Evolutionary conservation across 2,113 vertebrate species (phyloP).

Genomic region (Notarius quadriscutis): DNA sequence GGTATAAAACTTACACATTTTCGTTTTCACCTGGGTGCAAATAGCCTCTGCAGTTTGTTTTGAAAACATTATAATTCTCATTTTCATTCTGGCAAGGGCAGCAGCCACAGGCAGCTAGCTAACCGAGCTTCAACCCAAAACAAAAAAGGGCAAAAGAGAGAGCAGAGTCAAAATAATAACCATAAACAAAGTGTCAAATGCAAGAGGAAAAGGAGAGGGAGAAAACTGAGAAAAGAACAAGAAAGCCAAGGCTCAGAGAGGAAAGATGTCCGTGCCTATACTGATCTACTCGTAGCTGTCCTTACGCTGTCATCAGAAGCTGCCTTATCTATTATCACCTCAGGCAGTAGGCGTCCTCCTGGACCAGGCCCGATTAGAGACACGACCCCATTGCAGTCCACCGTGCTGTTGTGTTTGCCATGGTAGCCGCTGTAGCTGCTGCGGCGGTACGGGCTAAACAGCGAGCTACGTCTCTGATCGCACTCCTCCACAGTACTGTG

Average conservation of each 20-base stretch:
- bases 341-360: slow-evolving; percentile 93
- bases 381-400: slow-evolving; percentile 98
- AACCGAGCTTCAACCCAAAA: slow-evolving; percentile 36
- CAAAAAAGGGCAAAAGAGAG: not conserved
- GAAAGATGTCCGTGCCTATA: slow-evolving; percentile 79
- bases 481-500: slow-evolving; percentile 97
- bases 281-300: slow-evolving; percentile 75
- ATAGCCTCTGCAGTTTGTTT: not conserved
- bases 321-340: slow-evolving; percentile 96
- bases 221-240: slow-evolving; percentile 40
- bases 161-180: slow-evolving; percentile 33
- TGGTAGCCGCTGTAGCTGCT: slow-evolving; percentile 95
- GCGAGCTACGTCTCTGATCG: slow-evolving; percentile 89
- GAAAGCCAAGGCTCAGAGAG: slow-evolving; percentile 30
- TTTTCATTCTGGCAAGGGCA: slow-evolving; percentile 70
- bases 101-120: slow-evolving; percentile 67
- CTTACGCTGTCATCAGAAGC: slow-evolving; percentile 86
- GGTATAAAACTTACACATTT: not conserved
- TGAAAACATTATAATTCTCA: slow-evolving; percentile 56
- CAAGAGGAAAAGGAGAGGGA: slow-evolving; percentile 61
- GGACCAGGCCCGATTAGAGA: slow-evolving; percentile 92
- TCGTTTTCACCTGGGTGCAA: slow-evolving; percentile 1
- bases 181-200: slow-evolving; percentile 23
- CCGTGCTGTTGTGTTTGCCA: slow-evolving; percentile 95
- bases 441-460: slow-evolving; percentile 92